Conservation (phyloP, 1,140 invertebrate species). For the Atta colombica region DNA sequence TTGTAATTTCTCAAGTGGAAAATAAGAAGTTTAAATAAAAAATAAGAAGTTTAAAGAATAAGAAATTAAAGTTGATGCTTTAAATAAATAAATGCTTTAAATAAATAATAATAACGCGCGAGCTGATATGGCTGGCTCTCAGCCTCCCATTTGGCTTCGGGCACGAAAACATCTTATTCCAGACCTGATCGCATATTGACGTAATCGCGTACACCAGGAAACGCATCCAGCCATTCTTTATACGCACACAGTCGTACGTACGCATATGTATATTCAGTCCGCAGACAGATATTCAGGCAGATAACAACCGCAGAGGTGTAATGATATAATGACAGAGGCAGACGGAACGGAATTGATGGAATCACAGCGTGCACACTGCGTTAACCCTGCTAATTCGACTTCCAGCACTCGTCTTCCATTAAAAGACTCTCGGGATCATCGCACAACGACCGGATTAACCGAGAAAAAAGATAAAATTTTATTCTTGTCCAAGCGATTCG, state of each 20-base stretch:
- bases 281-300: slow-evolving; percentile 69
- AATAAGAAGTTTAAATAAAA: not conserved
- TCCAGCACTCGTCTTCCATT: slow-evolving; percentile 70
- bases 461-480: not conserved
- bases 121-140: not conserved
- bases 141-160: slow-evolving; percentile 4
- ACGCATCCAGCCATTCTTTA: slow-evolving; percentile 51
- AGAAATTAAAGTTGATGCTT: not conserved
- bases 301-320: slow-evolving; percentile 75
- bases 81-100: not conserved
- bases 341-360: slow-evolving; percentile 83
- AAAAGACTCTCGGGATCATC: slow-evolving; percentile 64
- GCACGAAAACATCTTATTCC: slow-evolving; percentile 39
- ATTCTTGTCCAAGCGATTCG: not conserved
- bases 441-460: slow-evolving; percentile 30
- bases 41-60: not conserved
- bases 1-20: not conserved
- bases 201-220: slow-evolving; percentile 60
- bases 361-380: slow-evolving; percentile 79
- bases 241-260: not conserved
- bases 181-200: slow-evolving; percentile 34
- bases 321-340: slow-evolving; percentile 83
- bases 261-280: not conserved
- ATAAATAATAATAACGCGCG: not conserved
- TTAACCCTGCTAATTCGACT: slow-evolving; percentile 79